phyloP scores from a whole-genome alignment of 2,797 vertebrate species.

The Anguilla pacifica region DNA sequence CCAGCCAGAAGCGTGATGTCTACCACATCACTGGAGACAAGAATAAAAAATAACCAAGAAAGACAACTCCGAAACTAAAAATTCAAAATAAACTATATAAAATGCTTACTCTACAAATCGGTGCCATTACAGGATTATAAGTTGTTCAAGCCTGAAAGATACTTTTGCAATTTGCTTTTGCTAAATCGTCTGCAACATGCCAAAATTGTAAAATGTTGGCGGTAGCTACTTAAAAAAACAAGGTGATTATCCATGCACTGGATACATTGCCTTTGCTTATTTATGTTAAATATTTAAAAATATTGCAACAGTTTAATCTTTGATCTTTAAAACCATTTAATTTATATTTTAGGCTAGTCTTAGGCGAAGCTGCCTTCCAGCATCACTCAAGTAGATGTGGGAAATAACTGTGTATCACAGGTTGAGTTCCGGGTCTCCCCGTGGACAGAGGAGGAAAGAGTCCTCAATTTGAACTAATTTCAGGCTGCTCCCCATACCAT shows the following conservation, averaged over 20 bases:
- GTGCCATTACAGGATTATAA: not conserved
- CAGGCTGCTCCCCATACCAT: conserved; percentile 68
- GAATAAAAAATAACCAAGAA: conserved; percentile 66
- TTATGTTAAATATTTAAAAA: not conserved
- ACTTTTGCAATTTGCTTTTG: too few relatives aligned
- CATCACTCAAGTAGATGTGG: conserved; percentile 72
- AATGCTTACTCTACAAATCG: not conserved
- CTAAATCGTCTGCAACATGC: too few relatives aligned
- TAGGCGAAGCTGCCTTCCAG: conserved; percentile 56
- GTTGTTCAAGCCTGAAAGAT: not conserved
- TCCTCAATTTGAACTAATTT: conserved; percentile 62
- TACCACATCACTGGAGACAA: conserved; percentile 66
- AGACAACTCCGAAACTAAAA: not conserved
- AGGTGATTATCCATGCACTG: not conserved
- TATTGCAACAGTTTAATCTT: not conserved
- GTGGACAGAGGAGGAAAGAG: conserved; percentile 71
- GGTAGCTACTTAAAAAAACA: too few relatives aligned
- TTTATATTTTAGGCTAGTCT: not conserved
- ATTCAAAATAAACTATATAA: not conserved
- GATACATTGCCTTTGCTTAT: not conserved
- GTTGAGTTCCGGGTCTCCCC: conserved; percentile 70
- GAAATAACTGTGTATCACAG: conserved; percentile 67
- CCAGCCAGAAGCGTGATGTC: conserved; percentile 31
- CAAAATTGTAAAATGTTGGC: too few relatives aligned
- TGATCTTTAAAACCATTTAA: not conserved